Base-by-base conservation (phyloP, 35 echinoderm and acorn worm species). In the Diadema setosum region DNA sequence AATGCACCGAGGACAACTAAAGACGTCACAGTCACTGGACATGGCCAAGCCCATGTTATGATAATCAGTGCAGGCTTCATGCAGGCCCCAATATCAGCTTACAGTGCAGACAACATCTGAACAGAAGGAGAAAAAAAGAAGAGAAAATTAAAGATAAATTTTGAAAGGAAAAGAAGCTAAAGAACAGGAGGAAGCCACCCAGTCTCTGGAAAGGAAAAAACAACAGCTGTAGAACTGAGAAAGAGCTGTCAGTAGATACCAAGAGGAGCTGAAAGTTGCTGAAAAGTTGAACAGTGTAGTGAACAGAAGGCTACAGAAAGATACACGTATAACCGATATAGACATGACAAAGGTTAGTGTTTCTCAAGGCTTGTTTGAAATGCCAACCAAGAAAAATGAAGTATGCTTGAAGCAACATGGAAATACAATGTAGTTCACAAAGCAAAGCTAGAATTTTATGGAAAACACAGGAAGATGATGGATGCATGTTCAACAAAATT, bases 301-400 rank as follows among this genome's bases (percentile, higher is more conserved):
- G 39, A 82, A 82, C 80, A 82, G 80, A 82, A 57, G 80, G 39
- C 80, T 82, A 82, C 80, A 45, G 39, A 82, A 46, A 82, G 80
- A n/a, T n/a, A n/a, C n/a, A n/a, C n/a, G 39, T 45, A 48, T 82
- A 82, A 26, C 43, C 42, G 80, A 82, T 45, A 82, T 3, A 45
- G 80, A 82, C 45, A 82, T 82, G 43, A 82, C 43, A 29, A 45
- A 82, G 80, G 45, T 82, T 24, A 42, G 39, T 82, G 80, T 82
- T 82, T 37, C 49, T 44, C 44, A 82, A 82, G 43, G 36, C 80
- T 82, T 82, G 43, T 35, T 82, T 35, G 80, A 82, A 82, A 45
- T 82, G 42, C 39, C 37, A 35, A 82, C 44, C 80, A n/a, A 82
- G 40, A 16, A 82, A 82, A 46, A 82, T 82, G 80, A 45, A 82